phyloP scores from a whole-genome alignment of 37 sponge, comb jelly and placozoan genomes.

The Aplysina aerophoba region DNA sequence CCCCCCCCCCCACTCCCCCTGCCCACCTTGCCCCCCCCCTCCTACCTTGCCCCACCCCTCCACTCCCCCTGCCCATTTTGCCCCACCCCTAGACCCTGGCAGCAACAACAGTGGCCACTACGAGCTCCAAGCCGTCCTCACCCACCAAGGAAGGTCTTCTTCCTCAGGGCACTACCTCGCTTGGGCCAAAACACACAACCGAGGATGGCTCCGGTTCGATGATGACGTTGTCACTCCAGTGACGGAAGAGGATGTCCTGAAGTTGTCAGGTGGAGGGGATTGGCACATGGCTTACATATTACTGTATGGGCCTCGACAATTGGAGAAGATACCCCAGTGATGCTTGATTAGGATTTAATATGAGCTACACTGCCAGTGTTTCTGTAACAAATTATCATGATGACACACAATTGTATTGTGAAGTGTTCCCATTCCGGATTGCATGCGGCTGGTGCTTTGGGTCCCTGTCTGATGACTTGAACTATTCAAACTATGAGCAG shows the following conservation, averaged over 20 bases:
- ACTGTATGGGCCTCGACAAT: slow-evolving; percentile 76
- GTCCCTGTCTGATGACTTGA: too few relatives aligned
- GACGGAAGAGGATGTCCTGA: slow-evolving; percentile 86
- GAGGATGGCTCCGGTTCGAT: slow-evolving; percentile 91
- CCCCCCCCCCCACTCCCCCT: too few relatives aligned
- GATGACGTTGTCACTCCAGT: slow-evolving; percentile 90
- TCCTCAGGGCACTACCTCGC: slow-evolving; percentile 97
- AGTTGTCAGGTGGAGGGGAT: slow-evolving; percentile 98
- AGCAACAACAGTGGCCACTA: slow-evolving; percentile 96
- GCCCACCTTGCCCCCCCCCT: too few relatives aligned
- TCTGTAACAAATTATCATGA: too few relatives aligned
- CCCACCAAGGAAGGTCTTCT: slow-evolving; percentile 94
- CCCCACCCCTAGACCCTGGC: slow-evolving; percentile 73
- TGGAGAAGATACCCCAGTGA: slow-evolving; percentile 53
- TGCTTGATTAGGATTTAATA: too few relatives aligned
- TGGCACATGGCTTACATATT: slow-evolving; percentile 97
- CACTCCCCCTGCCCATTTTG: not conserved
- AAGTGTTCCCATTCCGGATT: too few relatives aligned
- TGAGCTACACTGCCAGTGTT: too few relatives aligned
- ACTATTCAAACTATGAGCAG: too few relatives aligned
- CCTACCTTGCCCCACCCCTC: too few relatives aligned
- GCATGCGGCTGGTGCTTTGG: too few relatives aligned
- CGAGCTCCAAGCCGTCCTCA: slow-evolving; percentile 92
- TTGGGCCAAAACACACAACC: slow-evolving; percentile 62
- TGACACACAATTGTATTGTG: too few relatives aligned